These are phyloP conservation scores for Anastrepha ludens DNA, from an alignment of 1,140 invertebrate species.

Conservation along the genomic window DNA sequence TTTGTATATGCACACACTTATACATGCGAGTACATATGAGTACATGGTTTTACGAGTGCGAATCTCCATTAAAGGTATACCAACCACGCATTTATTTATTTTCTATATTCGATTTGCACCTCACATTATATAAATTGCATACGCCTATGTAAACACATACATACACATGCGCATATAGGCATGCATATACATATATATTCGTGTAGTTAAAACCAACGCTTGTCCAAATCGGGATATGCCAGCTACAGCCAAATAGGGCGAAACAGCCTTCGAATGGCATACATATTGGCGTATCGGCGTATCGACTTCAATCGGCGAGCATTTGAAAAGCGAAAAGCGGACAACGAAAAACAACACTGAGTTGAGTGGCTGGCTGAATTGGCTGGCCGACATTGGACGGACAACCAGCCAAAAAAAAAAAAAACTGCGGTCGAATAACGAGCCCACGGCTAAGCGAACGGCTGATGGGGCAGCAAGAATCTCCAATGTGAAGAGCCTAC, in stretches of 20 bases:
- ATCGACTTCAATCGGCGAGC: conserved; percentile 5
- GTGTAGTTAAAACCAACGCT: neutral
- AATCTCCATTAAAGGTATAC: conserved; percentile 24
- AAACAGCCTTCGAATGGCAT: conserved; percentile 37
- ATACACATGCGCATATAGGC: neutral
- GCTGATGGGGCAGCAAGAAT: too few species aligned
- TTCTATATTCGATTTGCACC: neutral
- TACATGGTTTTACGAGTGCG: neutral
- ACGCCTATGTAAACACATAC: neutral
- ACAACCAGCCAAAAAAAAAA: neutral
- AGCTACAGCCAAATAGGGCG: conserved; percentile 33
- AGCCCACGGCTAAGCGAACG: neutral
- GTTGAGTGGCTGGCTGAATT: neutral
- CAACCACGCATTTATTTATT: conserved; percentile 30
- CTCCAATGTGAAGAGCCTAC: too few species aligned
- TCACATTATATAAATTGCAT: neutral
- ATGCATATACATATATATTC: neutral
- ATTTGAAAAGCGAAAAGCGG: conserved; percentile 29
- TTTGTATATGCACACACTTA: neutral
- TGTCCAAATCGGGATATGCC: conserved; percentile 47
- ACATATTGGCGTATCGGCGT: conserved; percentile 11
- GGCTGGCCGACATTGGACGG: neutral
- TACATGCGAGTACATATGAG: neutral
- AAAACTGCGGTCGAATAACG: neutral
- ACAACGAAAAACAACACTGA: neutral